Evolutionary conservation across 2,888 invertebrate genomes (phyloP).

Genomic region (Acanthosoma haemorrhoidale): DNA sequence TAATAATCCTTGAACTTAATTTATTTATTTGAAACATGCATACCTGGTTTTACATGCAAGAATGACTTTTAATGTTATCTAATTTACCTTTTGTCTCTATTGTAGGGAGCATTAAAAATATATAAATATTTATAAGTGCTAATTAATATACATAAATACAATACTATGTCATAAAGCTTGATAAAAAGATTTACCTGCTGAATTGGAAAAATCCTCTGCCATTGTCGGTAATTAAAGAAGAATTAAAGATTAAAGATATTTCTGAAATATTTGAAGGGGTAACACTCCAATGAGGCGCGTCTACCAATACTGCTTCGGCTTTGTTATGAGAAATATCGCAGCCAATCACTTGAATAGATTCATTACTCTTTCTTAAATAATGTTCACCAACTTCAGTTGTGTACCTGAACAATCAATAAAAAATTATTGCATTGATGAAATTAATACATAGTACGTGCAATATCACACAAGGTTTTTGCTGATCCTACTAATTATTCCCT

Average conservation of each 20-base stretch:
- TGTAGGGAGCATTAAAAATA: constrained; percentile 4
- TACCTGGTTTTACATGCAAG: neutral
- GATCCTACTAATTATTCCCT: too few species aligned
- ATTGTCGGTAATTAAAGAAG: constrained; percentile 78
- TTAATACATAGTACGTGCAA: too few species aligned
- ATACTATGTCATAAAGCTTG: neutral
- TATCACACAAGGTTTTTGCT: too few species aligned
- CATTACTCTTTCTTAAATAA: constrained; percentile 80
- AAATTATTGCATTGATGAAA: too few species aligned
- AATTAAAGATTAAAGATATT: constrained; percentile 82
- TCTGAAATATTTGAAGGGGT: constrained; percentile 82
- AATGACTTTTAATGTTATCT: neutral
- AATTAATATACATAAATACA: neutral
- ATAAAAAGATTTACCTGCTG: constrained; percentile 51
- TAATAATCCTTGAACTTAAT: neutral
- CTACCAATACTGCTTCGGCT: constrained; percentile 73
- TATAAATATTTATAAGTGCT: neutral
- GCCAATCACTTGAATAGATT: constrained; percentile 71
- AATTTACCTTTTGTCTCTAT: constrained; percentile 20
- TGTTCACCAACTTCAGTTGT: constrained; percentile 79
- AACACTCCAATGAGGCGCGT: constrained; percentile 81
- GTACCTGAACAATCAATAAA: constrained; percentile 53
- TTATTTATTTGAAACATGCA: neutral
- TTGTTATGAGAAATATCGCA: constrained; percentile 76
- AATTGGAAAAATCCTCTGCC: constrained; percentile 82